A percentile compares a stretch with the other conserved stretches of the same genome.
These are phyloP conservation scores for Entosphenus tridentatus DNA, from an alignment of 2,113 vertebrate genomes.

Conservation along the genomic window DNA sequence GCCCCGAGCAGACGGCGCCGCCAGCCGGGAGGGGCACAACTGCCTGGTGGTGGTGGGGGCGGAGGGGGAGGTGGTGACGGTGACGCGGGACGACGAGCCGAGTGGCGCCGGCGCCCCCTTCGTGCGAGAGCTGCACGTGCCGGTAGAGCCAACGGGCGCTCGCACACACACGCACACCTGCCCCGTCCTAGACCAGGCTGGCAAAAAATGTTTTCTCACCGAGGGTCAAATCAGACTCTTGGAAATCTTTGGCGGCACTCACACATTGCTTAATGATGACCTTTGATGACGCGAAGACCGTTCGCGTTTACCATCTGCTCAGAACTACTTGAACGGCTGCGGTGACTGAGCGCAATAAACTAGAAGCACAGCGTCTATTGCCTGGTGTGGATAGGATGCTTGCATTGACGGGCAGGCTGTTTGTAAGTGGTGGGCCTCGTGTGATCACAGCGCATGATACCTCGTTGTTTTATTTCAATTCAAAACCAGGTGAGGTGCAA, in stretches of 20 bases:
- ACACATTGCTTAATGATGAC: neutral
- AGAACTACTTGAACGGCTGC: neutral
- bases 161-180: neutral
- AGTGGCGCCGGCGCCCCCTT: neutral
- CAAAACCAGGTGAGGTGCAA: too few species aligned
- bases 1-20: neutral
- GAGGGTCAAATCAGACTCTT: neutral
- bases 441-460: too few species aligned
- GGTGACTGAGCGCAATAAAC: too few species aligned
- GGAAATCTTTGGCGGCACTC: neutral
- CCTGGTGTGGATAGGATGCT: too few species aligned
- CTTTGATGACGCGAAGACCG: neutral
- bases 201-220: neutral
- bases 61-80: neutral
- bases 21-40: neutral
- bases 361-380: too few species aligned
- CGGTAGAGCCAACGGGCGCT: neutral
- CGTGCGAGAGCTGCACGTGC: constrained; percentile 3
- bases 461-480: too few species aligned
- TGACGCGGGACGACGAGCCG: neutral
- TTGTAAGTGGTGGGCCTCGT: too few species aligned
- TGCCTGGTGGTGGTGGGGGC: constrained; percentile 5
- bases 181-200: neutral
- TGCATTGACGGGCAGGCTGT: too few species aligned
- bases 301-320: neutral